Evolutionary conservation across 2,113 vertebrate genomes (phyloP).

Genomic region (Rutilus rutilus): DNA sequence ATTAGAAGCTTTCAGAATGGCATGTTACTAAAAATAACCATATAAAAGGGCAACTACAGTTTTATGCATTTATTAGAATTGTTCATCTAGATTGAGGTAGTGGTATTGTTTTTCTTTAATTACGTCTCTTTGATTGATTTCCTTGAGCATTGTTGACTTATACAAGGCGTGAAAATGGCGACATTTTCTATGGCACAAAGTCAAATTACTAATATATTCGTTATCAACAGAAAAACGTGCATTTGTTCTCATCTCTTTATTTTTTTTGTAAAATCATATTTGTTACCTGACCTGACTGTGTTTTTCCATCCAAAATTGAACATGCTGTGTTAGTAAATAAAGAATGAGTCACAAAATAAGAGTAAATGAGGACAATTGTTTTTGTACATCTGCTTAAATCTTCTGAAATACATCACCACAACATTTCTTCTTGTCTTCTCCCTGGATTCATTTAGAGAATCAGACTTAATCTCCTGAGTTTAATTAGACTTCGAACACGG

Average conservation of each 20-base stretch:
- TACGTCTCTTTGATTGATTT: background rate
- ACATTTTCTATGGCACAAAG: too few species aligned
- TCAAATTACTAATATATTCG: background rate
- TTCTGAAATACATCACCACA: conserved; percentile 59
- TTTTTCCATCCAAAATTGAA: background rate
- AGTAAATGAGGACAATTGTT: background rate
- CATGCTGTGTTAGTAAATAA: background rate
- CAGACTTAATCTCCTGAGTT: conserved; percentile 61
- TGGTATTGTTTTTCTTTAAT: background rate
- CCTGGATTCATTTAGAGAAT: conserved; percentile 60
- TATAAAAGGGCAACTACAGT: conserved; percentile 6
- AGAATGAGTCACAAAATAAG: background rate
- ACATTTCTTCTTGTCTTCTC: conserved; percentile 47
- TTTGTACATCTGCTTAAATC: conserved; percentile 37
- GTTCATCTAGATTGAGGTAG: background rate
- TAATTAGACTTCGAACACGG: conserved; percentile 38
- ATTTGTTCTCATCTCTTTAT: background rate
- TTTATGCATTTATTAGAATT: background rate
- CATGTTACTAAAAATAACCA: background rate
- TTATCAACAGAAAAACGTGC: background rate
- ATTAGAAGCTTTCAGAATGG: background rate
- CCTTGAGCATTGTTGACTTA: background rate
- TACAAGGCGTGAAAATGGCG: background rate
- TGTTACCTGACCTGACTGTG: background rate
- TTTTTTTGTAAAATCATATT: background rate